Conservation (phyloP, 2,888 invertebrate genomes). For the Andrena camellia region DNA sequence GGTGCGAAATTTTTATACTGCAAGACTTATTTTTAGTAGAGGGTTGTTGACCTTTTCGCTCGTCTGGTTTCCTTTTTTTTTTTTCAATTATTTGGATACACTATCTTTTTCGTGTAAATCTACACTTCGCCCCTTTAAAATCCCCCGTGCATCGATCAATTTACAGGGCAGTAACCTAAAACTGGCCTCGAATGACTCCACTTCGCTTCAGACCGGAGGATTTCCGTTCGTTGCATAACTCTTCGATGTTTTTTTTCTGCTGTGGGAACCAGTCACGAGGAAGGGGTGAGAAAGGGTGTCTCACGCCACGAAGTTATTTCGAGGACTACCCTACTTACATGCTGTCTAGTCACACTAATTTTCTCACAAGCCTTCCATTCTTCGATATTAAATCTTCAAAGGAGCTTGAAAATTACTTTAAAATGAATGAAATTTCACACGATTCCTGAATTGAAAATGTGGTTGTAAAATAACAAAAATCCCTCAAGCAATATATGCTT, state of each 20-base stretch:
- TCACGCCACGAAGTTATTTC: slow-evolving; percentile 4
- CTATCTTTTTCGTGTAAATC: slow-evolving; percentile 20
- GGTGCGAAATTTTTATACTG: too few species aligned
- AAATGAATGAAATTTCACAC: too few species aligned
- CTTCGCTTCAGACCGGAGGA: slow-evolving; percentile 18
- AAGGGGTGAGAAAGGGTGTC: slow-evolving; percentile 27
- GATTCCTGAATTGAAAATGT: too few species aligned
- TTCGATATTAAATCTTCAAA: background rate
- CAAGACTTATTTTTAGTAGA: background rate
- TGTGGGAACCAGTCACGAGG: slow-evolving; percentile 35
- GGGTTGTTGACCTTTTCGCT: background rate
- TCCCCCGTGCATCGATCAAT: slow-evolving; percentile 19
- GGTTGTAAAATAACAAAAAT: too few species aligned
- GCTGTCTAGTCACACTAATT: slow-evolving; percentile 1
- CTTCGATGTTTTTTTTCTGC: slow-evolving; percentile 25
- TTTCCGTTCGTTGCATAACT: slow-evolving; percentile 40
- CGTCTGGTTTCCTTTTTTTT: background rate
- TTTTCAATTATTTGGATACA: slow-evolving; percentile 22
- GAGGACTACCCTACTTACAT: slow-evolving; percentile 17
- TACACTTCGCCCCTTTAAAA: slow-evolving; percentile 12
- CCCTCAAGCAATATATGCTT: too few species aligned
- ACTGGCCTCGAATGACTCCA: slow-evolving; percentile 41
- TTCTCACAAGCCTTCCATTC: background rate
- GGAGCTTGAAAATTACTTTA: too few species aligned
- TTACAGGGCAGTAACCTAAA: slow-evolving; percentile 46